Conservation (phyloP, 1,140 invertebrate species). For the Popillia japonica region DNA sequence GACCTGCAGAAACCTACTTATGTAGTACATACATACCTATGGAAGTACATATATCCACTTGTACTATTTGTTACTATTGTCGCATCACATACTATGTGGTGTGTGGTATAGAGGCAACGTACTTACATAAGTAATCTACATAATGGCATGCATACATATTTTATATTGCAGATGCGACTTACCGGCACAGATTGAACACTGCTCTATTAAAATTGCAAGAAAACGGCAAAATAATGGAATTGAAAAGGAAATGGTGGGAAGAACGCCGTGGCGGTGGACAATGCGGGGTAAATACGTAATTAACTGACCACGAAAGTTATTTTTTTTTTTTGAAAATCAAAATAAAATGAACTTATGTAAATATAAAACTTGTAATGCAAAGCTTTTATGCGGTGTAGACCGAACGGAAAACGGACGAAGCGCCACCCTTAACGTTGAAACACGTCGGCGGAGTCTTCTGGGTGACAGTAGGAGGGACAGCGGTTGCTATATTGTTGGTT, state of each 20-base stretch:
- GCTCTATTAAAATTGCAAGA: conserved; percentile 85
- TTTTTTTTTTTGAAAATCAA: too few species aligned
- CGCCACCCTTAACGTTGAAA: conserved; percentile 63
- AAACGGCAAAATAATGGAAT: conserved; percentile 73
- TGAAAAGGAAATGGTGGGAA: conserved; percentile 91
- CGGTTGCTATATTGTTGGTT: conserved; percentile 52
- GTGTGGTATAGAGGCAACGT: too few species aligned
- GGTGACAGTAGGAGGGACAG: conserved; percentile 55
- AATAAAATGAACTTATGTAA: too few species aligned
- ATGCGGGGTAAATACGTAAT: conserved; percentile 73
- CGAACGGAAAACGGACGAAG: conserved; percentile 59
- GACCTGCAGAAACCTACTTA: too few species aligned
- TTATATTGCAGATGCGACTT: conserved; percentile 72
- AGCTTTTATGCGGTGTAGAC: conserved; percentile 52
- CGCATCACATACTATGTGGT: too few species aligned
- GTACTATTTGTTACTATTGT: too few species aligned
- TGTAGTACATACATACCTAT: too few species aligned
- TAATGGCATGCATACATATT: neutral
- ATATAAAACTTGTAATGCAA: neutral
- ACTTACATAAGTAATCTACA: too few species aligned
- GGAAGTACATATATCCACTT: too few species aligned
- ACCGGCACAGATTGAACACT: conserved; percentile 76
- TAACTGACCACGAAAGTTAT: too few species aligned
- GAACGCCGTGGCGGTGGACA: conserved; percentile 77
- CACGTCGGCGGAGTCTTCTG: conserved; percentile 75